Percentiles rank a stretch among this genome's conserved stretches.
Conservation (phyloP, 1,140 invertebrate species). For the Nomia melanderi region DNA sequence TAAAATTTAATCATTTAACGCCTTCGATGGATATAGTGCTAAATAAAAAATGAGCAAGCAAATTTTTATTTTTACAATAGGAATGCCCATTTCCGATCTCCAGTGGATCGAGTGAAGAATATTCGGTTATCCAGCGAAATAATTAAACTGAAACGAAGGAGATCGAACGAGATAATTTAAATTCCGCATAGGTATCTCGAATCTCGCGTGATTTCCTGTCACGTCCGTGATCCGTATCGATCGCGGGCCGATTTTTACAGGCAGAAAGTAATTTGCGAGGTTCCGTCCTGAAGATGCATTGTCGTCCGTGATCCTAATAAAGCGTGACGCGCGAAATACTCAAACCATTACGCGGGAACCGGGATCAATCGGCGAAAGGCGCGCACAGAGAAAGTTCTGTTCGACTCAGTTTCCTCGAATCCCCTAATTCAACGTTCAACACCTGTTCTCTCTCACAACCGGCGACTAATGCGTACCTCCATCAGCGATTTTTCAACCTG, state of each 20-base stretch:
- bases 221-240: slow-evolving; percentile 28
- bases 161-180: neutral
- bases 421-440: neutral
- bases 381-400: neutral
- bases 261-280: slow-evolving; percentile 23
- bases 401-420: neutral
- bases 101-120: no score
- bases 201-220: slow-evolving; percentile 16
- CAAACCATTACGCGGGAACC: neutral
- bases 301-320: neutral
- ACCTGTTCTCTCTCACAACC: no score
- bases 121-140: no score
- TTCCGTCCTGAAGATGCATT: neutral
- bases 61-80: no score
- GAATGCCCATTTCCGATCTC: no score
- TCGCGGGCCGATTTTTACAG: neutral
- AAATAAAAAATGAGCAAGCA: no score
- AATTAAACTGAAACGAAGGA: neutral
- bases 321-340: neutral
- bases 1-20: no score
- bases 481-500: no score
- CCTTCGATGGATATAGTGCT: no score
- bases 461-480: no score
- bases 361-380: neutral
- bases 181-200: neutral